Conservation (phyloP, 2,888 invertebrate species). For the Harpagoxenus sublaevis region DNA sequence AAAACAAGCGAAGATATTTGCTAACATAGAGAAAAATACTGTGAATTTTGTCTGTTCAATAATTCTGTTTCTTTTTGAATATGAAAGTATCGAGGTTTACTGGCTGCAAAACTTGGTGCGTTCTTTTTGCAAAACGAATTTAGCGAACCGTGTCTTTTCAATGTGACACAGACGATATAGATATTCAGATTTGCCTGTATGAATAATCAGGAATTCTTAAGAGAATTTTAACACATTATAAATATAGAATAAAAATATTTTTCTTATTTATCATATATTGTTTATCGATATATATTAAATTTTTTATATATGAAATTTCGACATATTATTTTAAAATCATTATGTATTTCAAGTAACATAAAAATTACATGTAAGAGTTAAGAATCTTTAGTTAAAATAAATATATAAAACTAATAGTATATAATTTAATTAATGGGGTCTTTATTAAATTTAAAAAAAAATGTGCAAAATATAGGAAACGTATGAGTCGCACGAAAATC, state of each 20-base stretch:
- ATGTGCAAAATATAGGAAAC: constrained; percentile 16
- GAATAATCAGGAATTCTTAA: neutral
- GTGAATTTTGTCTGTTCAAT: constrained; percentile 19
- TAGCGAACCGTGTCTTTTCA: neutral
- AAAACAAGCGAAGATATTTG: neutral
- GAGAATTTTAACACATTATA: neutral
- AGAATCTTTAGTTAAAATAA: neutral
- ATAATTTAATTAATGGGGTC: neutral
- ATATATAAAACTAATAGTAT: neutral
- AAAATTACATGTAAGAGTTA: neutral
- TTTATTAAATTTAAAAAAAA: neutral
- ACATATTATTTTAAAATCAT: neutral
- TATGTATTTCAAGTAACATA: neutral
- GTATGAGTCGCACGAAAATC: constrained; percentile 2
- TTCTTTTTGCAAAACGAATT: constrained; percentile 32
- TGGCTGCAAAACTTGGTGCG: constrained; percentile 23
- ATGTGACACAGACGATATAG: neutral
- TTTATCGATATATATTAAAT: neutral
- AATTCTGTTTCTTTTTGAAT: constrained; percentile 18
- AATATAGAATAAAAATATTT: neutral
- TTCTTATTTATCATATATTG: neutral
- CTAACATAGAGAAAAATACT: neutral
- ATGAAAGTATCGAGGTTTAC: constrained; percentile 12
- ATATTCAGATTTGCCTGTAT: constrained; percentile 8
- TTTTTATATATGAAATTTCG: neutral